Percentiles rank a stretch among this genome's conserved stretches.
These are phyloP conservation scores for Hydrolagus affinis DNA, from an alignment of 2,113 vertebrate species.

Conservation along the genomic window DNA sequence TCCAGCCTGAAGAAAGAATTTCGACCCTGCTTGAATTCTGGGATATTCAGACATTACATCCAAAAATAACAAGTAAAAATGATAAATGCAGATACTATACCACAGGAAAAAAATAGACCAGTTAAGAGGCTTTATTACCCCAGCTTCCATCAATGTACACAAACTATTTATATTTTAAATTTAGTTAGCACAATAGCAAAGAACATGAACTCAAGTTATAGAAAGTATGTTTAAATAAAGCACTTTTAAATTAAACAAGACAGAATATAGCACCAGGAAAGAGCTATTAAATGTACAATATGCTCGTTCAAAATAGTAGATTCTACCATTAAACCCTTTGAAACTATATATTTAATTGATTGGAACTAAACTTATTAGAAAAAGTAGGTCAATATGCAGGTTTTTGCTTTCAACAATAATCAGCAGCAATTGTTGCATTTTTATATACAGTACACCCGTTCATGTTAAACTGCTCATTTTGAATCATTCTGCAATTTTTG, in stretches of 20 bases:
- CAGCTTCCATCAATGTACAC: slow-evolving; percentile 12
- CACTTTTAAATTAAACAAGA: slow-evolving; percentile 18
- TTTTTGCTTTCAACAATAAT: neutral
- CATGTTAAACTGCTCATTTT: neutral
- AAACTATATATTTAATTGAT: neutral
- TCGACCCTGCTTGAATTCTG: too few species aligned
- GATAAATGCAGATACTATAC: neutral
- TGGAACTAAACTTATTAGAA: slow-evolving; percentile 17
- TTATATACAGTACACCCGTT: neutral
- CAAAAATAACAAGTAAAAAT: too few species aligned
- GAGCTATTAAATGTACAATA: slow-evolving; percentile 3
- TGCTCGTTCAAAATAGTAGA: slow-evolving; percentile 3
- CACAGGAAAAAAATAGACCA: neutral
- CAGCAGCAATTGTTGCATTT: slow-evolving; percentile 3
- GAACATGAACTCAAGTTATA: neutral
- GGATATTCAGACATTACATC: too few species aligned
- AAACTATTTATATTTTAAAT: slow-evolving; percentile 28
- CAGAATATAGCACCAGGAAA: slow-evolving; percentile 26
- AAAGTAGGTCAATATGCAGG: neutral
- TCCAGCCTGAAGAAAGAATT: neutral
- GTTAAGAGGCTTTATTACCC: slow-evolving; percentile 21
- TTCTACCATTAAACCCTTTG: neutral
- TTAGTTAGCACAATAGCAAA: slow-evolving; percentile 14
- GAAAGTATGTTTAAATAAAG: slow-evolving; percentile 27
- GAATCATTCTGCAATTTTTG: neutral